Base-by-base conservation (phyloP, 2,888 invertebrate species). In the Torymus texanus region DNA sequence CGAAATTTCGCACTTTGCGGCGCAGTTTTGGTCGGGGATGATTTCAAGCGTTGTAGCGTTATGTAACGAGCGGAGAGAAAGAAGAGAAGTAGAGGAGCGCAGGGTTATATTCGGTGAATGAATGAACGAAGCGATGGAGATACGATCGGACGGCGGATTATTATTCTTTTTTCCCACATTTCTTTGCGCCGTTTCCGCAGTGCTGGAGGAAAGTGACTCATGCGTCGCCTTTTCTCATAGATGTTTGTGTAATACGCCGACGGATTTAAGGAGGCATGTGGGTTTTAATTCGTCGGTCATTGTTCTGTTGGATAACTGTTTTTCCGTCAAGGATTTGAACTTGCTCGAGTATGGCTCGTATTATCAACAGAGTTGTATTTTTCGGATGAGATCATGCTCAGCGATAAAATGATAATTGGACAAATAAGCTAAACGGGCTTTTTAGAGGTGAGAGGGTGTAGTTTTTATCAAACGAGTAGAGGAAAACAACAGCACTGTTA, bases 291-390 rank as follows among this genome's bases (percentile, higher is more conserved):
- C 13, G 59, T 2, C 53, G 72, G 78, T 59, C 68, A 67, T 78
- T 78, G 78, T 73, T 72, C 72, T 56, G n/a, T 61, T 8, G 59
- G 12, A 11, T 78, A 78, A 78, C 78, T 66, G 66, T 78, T 78
- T 1, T 51, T 59, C 29, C n/a, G 62, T 16, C 29, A n/a, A 18
- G 55, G 29, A 53, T 68, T 62, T 59, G 51, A 63, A 73, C 56
- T 73, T 41, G 29, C 41, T 8, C 8, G 41, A 41, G 41, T 5
- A 8, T 41, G 0, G 41, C 41, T 41, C 41, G 41, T 8, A 41
- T 8, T 41, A 41, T 41, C 41, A 8, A 41, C 41, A 41, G 41
- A 41, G 41, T 41, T 8, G 41, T 5, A 41, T 41, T 41, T 41
- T 41, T 41, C 41, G 41, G 41, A 8, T 41, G 41, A 41, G 41